A percentile compares a stretch with the other conserved stretches of the same genome.
These are phyloP conservation scores for Cynaeus angustus DNA, from an alignment of 2,888 invertebrate genomes.

Conservation along the genomic window DNA sequence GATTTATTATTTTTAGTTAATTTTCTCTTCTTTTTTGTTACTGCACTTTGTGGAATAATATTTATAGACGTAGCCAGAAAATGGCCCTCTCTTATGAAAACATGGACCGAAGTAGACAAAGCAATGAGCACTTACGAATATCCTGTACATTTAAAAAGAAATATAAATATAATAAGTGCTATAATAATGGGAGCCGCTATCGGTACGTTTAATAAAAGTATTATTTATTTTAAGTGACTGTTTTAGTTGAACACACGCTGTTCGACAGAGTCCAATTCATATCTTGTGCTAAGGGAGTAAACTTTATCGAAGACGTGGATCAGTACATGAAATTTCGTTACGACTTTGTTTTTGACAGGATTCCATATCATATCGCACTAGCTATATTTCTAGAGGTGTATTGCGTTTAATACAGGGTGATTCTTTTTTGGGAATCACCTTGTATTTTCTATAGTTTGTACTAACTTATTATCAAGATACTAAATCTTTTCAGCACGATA, in stretches of 20 bases:
- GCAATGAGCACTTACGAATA: slow-evolving; percentile 64
- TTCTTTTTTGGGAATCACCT: not conserved
- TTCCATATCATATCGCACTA: slow-evolving; percentile 37
- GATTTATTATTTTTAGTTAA: slow-evolving; percentile 63
- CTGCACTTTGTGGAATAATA: slow-evolving; percentile 72
- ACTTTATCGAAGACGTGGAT: slow-evolving; percentile 9
- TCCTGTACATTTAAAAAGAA: slow-evolving; percentile 57
- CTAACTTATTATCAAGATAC: slow-evolving; percentile 60
- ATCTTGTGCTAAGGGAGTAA: not conserved
- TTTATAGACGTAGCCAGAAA: slow-evolving; percentile 72
- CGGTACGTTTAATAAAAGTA: slow-evolving; percentile 58
- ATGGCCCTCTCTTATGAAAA: slow-evolving; percentile 70
- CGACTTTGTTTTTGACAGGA: slow-evolving; percentile 41
- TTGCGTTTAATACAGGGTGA: not conserved
- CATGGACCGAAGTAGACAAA: slow-evolving; percentile 69
- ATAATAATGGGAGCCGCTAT: slow-evolving; percentile 67
- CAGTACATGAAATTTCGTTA: slow-evolving; percentile 38
- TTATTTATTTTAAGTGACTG: not conserved
- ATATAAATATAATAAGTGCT: slow-evolving; percentile 66
- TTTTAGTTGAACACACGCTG: slow-evolving; percentile 61
- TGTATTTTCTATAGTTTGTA: not conserved
- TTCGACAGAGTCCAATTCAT: not conserved
- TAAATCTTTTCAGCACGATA: slow-evolving; percentile 77
- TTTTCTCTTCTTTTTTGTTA: slow-evolving; percentile 75
- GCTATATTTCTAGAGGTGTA: slow-evolving; percentile 51